These are phyloP conservation scores for Gymnorhina tibicen DNA, from an alignment of 2,113 vertebrate species.

Conservation along the genomic window DNA sequence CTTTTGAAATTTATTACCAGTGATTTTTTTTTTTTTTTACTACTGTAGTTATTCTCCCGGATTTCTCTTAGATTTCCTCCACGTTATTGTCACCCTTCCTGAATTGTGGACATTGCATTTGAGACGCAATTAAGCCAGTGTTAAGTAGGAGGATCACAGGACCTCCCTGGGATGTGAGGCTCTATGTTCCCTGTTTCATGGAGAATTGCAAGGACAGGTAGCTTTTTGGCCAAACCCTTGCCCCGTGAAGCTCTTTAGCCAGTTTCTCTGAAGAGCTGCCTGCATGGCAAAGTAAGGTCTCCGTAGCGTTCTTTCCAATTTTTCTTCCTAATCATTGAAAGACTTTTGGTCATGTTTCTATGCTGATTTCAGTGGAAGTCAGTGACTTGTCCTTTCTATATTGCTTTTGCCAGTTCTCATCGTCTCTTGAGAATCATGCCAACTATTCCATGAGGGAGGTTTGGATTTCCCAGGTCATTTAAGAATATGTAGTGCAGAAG, in stretches of 20 bases:
- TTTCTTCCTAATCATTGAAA: background rate
- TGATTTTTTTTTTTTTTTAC: too few relatives aligned
- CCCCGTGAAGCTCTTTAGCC: background rate
- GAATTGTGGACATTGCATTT: background rate
- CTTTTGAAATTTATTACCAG: background rate
- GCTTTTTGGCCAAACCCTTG: background rate
- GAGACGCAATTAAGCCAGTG: background rate
- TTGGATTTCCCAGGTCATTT: background rate
- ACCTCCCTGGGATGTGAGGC: background rate
- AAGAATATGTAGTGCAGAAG: background rate
- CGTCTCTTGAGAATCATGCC: background rate
- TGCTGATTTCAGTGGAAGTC: background rate
- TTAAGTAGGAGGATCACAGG: background rate
- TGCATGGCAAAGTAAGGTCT: background rate
- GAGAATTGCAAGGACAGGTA: background rate
- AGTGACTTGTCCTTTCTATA: background rate
- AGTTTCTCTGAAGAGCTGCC: background rate
- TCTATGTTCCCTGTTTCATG: background rate
- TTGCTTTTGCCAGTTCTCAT: background rate
- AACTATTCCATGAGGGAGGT: background rate
- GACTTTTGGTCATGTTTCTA: background rate
- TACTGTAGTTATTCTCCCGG: background rate
- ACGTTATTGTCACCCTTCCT: background rate
- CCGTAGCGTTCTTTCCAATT: rapidly evolving
- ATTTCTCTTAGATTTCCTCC: background rate